phyloP scores from a whole-genome alignment of 1,140 invertebrate genomes.

The Zaprionus ghesquierei region DNA sequence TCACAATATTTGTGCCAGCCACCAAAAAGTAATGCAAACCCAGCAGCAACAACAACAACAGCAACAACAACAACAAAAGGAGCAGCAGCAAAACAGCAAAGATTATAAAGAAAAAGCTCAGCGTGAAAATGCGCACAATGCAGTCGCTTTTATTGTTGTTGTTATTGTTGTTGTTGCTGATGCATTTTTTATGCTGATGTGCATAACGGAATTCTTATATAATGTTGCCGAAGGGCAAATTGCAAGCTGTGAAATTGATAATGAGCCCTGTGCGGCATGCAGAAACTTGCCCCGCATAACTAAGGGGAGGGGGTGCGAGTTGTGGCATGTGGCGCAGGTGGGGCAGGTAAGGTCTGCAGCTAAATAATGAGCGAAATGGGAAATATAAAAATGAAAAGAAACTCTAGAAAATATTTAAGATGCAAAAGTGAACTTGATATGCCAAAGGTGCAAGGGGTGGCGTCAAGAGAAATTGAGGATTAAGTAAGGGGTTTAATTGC shows the following conservation, averaged over 20 bases:
- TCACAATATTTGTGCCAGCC: constrained; percentile 50
- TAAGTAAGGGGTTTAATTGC: background rate
- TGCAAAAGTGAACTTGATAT: constrained; percentile 1
- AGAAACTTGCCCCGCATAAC: background rate
- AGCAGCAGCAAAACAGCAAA: background rate
- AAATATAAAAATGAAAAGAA: constrained; percentile 5
- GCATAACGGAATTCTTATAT: constrained; percentile 63
- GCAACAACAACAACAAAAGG: no score
- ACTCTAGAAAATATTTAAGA: background rate
- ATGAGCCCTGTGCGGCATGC: constrained; percentile 30
- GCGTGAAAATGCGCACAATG: constrained; percentile 28
- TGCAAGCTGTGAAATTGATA: constrained; percentile 62
- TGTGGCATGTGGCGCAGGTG: constrained; percentile 2
- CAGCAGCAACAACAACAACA: constrained; percentile 15
- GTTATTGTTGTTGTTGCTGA: background rate
- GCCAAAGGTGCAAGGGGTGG: background rate
- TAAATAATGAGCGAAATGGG: constrained; percentile 25
- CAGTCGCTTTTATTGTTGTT: constrained; percentile 10
- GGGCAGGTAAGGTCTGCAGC: constrained; percentile 2
- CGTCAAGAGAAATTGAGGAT: background rate
- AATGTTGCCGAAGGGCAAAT: constrained; percentile 52
- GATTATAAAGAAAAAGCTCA: constrained; percentile 1
- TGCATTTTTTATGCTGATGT: constrained; percentile 9
- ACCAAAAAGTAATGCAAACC: constrained; percentile 34
- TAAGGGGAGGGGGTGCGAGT: background rate